Conservation (phyloP, 1,140 invertebrate species). For the Leucophenga varia region DNA sequence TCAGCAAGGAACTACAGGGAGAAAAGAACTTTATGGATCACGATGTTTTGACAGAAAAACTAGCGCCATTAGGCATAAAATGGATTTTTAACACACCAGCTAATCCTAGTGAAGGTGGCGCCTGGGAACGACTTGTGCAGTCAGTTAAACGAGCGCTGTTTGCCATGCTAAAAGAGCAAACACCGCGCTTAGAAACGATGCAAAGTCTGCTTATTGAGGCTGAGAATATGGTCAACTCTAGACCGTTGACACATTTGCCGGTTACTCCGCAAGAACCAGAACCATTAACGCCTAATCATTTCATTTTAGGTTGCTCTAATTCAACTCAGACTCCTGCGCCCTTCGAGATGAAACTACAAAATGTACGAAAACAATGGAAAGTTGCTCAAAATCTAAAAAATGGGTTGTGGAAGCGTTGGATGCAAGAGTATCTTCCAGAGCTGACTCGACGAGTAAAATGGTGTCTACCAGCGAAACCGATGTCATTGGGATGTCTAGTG, state of each 20-base stretch:
- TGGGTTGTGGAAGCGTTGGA: constrained; percentile 16
- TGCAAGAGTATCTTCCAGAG: constrained; percentile 12
- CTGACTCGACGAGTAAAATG: constrained; percentile 11
- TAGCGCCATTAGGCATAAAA: not conserved
- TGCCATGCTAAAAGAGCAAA: constrained; percentile 6
- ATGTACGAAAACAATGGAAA: constrained; percentile 13
- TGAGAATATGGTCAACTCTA: constrained; percentile 21
- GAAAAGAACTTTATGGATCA: too few relatives aligned
- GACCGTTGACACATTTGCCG: constrained; percentile 31
- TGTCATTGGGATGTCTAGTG: not conserved
- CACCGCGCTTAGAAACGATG: constrained; percentile 8
- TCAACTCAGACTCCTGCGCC: not conserved
- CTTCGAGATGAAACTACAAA: not conserved
- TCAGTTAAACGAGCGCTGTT: constrained; percentile 41
- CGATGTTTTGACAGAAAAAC: too few relatives aligned
- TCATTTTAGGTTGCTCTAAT: constrained; percentile 1
- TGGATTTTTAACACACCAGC: constrained; percentile 56
- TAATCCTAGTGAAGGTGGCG: constrained; percentile 55
- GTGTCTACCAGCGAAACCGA: constrained; percentile 1
- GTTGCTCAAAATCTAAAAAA: constrained; percentile 7
- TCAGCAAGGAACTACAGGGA: not conserved
- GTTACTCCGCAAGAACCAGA: too few relatives aligned
- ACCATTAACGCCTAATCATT: not conserved
- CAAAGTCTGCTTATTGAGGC: constrained; percentile 11
- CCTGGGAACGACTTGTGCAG: constrained; percentile 53